A percentile compares a stretch with the other conserved stretches of the same genome.
phyloP scores from a whole-genome alignment of 2,888 invertebrate species.

The Apotomis capreana region DNA sequence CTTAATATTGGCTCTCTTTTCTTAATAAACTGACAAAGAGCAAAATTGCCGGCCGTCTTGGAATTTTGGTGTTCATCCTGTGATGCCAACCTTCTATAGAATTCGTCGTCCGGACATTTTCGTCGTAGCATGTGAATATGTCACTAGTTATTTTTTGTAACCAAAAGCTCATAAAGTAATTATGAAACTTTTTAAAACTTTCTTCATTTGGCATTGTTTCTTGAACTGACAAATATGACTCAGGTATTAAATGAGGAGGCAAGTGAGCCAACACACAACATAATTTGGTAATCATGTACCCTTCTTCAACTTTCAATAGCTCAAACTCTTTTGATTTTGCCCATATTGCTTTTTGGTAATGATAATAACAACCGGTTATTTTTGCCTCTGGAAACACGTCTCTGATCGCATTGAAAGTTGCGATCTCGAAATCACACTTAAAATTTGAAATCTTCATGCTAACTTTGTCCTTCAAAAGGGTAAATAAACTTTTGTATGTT shows the following conservation, averaged over 20 bases:
- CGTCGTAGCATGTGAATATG: constrained; percentile 13
- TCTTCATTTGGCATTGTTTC: too few species aligned
- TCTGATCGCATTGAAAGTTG: constrained; percentile 9
- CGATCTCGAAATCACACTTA: constrained; percentile 26
- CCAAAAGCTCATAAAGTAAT: constrained; percentile 21
- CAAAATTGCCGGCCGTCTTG: background rate
- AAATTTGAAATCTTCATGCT: constrained; percentile 15
- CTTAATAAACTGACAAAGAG: background rate
- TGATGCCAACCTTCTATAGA: constrained; percentile 24
- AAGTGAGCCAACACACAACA: background rate
- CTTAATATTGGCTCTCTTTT: background rate
- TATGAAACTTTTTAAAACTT: too few species aligned
- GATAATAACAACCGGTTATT: constrained; percentile 10
- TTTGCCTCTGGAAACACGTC: constrained; percentile 13
- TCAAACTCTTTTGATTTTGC: background rate
- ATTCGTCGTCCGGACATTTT: constrained; percentile 25
- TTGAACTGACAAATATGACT: background rate
- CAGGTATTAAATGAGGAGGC: background rate
- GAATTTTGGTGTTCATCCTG: constrained; percentile 22
- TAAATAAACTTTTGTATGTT: too few species aligned
- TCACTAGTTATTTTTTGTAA: constrained; percentile 21
- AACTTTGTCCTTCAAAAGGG: background rate
- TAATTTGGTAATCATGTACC: constrained; percentile 5
- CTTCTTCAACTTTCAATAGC: background rate
- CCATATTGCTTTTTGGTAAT: constrained; percentile 14